phyloP scores from a whole-genome alignment of 2,113 vertebrate genomes.

The Gopherus evgoodei region DNA sequence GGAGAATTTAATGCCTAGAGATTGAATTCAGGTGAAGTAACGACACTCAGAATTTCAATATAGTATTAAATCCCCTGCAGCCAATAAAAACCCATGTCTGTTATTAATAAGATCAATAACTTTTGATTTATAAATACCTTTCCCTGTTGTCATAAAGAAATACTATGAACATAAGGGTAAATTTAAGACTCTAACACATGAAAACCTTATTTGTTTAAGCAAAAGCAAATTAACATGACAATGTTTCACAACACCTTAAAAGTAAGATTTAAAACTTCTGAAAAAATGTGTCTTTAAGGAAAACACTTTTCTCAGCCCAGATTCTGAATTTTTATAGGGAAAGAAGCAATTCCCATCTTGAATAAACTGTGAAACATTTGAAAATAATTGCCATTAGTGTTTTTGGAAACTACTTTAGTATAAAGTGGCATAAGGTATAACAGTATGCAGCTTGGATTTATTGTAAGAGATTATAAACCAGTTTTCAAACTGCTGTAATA shows the following conservation, averaged over 20 bases:
- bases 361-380: constrained; percentile 52
- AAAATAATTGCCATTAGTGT: constrained; percentile 43
- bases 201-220: background rate
- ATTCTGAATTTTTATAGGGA: background rate
- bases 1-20: constrained; percentile 48
- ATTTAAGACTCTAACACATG: background rate
- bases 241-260: background rate
- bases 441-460: constrained; percentile 34
- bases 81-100: constrained; percentile 21
- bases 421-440: constrained; percentile 34
- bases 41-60: constrained; percentile 18
- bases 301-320: accelerated
- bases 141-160: background rate
- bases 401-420: constrained; percentile 38
- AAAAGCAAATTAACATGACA: background rate
- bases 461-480: constrained; percentile 2
- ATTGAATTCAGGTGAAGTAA: constrained; percentile 2
- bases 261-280: background rate
- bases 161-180: background rate
- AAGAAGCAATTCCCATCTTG: constrained; percentile 38
- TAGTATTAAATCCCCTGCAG: constrained; percentile 43
- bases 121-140: constrained; percentile 23
- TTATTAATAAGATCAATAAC: background rate
- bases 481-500: constrained; percentile 30
- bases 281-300: background rate